These are phyloP conservation scores for Phaedon cochleariae DNA, from an alignment of 2,888 invertebrate genomes.

Conservation along the genomic window DNA sequence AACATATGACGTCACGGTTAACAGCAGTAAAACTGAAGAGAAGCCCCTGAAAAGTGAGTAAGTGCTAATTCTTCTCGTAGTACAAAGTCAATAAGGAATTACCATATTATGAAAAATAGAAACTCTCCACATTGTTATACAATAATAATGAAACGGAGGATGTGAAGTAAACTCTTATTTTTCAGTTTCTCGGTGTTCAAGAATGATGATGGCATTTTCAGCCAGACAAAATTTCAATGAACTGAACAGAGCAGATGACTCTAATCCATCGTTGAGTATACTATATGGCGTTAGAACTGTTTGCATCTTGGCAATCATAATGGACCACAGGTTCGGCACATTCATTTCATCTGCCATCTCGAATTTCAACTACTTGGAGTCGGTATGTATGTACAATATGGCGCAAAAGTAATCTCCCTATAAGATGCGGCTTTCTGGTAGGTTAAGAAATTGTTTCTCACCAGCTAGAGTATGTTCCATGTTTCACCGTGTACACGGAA, in stretches of 20 bases:
- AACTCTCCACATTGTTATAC: too few relatives aligned
- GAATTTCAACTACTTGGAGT: conserved; percentile 66
- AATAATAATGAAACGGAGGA: too few relatives aligned
- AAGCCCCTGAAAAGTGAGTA: conserved; percentile 52
- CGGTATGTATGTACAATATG: conserved; percentile 57
- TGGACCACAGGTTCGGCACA: conserved; percentile 68
- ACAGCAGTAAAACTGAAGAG: conserved; percentile 40
- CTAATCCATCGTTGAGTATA: conserved; percentile 62
- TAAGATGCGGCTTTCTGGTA: too few relatives aligned
- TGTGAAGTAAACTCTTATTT: too few relatives aligned
- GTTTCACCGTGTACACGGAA: too few relatives aligned
- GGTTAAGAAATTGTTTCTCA: too few relatives aligned
- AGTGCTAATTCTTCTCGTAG: conserved; percentile 16
- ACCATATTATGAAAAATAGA: too few relatives aligned
- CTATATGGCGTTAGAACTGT: conserved; percentile 69
- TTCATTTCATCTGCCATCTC: conserved; percentile 66
- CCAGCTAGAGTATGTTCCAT: too few relatives aligned
- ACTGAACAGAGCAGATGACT: conserved; percentile 61
- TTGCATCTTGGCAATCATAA: conserved; percentile 67
- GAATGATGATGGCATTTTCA: conserved; percentile 54
- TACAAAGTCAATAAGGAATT: too few relatives aligned
- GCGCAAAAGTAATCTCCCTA: too few relatives aligned
- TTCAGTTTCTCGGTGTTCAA: conserved; percentile 33
- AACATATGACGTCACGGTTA: conserved; percentile 51
- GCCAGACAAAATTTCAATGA: conserved; percentile 56